Conservation (phyloP, 2,113 vertebrate genomes). For the Serilophus lunatus region DNA sequence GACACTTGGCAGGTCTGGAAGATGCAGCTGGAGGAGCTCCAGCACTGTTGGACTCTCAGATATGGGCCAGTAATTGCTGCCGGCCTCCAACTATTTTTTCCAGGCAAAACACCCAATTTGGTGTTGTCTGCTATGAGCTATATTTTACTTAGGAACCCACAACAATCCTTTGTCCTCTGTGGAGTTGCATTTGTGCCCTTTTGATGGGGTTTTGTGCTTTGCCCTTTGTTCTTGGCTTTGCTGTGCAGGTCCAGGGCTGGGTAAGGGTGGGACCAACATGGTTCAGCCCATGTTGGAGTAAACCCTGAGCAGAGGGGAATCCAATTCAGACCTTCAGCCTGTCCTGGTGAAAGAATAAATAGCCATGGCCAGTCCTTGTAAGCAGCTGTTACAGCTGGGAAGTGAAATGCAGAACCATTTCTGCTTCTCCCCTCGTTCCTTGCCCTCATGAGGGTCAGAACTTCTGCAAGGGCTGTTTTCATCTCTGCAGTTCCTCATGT, state of each 20-base stretch:
- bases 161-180: conserved; percentile 50
- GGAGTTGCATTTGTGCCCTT: conserved; percentile 35
- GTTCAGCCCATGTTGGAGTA: not conserved
- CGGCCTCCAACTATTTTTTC: conserved; percentile 46
- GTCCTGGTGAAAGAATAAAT: not conserved
- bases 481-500: not conserved
- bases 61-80: conserved; percentile 60
- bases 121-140: conserved; percentile 45
- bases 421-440: not conserved
- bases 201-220: conserved; percentile 30
- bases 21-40: conserved; percentile 49
- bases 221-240: conserved; percentile 33
- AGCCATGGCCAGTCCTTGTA: not conserved
- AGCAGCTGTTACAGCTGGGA: not conserved
- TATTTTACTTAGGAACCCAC: conserved; percentile 61
- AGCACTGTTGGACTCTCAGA: not conserved
- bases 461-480: not conserved
- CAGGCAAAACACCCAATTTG: conserved; percentile 43
- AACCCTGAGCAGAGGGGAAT: not conserved
- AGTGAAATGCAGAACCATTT: not conserved
- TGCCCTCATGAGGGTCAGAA: not conserved
- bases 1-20: conserved; percentile 42
- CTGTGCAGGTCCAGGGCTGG: not conserved
- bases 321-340: not conserved
- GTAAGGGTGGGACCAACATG: not conserved